These are phyloP conservation scores for Phyto melanocephala DNA, from an alignment of 2,888 invertebrate species.

Conservation along the genomic window DNA sequence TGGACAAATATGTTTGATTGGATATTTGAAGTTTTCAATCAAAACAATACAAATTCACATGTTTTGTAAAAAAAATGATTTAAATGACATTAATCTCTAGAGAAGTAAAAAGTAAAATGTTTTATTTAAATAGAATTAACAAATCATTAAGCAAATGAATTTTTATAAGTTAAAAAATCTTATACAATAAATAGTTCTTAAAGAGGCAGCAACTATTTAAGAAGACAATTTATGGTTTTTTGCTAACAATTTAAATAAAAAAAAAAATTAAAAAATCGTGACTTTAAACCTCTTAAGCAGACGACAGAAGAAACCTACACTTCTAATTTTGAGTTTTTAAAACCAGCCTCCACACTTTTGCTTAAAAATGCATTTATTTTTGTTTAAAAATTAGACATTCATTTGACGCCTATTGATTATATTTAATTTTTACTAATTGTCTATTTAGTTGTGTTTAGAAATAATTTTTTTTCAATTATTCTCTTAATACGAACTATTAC, in stretches of 20 bases:
- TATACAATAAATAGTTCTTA: background rate
- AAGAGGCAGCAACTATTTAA: background rate
- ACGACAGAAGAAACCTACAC: constrained; percentile 28
- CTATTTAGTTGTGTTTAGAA: background rate
- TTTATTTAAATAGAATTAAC: background rate
- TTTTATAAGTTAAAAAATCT: constrained; percentile 27
- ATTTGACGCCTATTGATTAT: constrained; percentile 21
- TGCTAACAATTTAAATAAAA: background rate
- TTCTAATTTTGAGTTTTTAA: background rate
- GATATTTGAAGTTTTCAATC: background rate
- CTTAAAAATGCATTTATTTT: background rate
- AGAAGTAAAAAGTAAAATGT: background rate
- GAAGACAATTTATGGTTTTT: background rate
- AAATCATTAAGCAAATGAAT: constrained; percentile 21
- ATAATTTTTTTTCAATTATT: background rate
- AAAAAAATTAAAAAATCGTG: constrained; percentile 30
- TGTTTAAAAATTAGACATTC: background rate
- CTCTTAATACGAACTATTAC: background rate
- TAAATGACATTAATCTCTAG: background rate
- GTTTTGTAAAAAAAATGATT: background rate
- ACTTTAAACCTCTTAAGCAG: constrained; percentile 22
- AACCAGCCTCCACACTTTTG: constrained; percentile 20
- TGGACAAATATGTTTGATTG: constrained; percentile 14
- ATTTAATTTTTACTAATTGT: constrained; percentile 33
- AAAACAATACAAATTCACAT: background rate